Evolutionary conservation across 2,113 vertebrate genomes (phyloP).

Genomic region (Blennius ocellaris): DNA sequence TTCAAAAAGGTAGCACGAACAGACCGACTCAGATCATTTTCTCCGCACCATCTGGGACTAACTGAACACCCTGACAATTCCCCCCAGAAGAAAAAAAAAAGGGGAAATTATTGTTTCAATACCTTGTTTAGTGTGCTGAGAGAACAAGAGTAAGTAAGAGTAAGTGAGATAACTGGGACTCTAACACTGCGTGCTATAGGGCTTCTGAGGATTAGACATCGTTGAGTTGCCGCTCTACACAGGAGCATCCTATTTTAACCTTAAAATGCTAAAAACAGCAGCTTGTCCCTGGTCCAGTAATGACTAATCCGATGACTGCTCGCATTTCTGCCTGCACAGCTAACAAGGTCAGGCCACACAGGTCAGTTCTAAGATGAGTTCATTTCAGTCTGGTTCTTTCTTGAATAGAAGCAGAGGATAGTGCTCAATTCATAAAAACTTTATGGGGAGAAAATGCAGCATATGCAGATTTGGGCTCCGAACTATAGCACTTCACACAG

Average conservation of each 20-base stretch:
- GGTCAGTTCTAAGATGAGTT: conserved; percentile 46
- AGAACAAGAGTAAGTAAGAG: conserved; percentile 42
- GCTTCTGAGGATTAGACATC: conserved; percentile 68
- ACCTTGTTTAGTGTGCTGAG: conserved; percentile 23
- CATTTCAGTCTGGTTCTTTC: conserved; percentile 32
- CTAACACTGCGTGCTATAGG: conserved; percentile 32
- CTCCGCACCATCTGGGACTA: conserved; percentile 49
- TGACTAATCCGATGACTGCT: conserved; percentile 74
- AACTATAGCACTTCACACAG: conserved; percentile 30
- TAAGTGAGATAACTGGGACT: conserved; percentile 16
- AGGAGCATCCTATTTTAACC: conserved; percentile 72
- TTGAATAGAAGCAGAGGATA: conserved; percentile 19
- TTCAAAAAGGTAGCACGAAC: conserved; percentile 56
- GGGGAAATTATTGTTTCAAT: conserved; percentile 33
- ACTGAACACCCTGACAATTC: conserved; percentile 48
- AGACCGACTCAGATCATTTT: conserved; percentile 55
- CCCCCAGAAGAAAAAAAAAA: conserved; percentile 45
- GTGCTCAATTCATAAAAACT: conserved; percentile 37
- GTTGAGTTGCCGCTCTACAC: conserved; percentile 61
- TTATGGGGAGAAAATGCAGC: conserved; percentile 31
- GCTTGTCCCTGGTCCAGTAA: conserved; percentile 63
- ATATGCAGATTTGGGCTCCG: conserved; percentile 35
- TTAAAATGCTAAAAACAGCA: conserved; percentile 72
- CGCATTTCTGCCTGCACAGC: conserved; percentile 46
- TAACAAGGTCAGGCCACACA: conserved; percentile 58